Base-by-base conservation (phyloP, 2,888 invertebrate genomes). In the Epirrhoe alternata region DNA sequence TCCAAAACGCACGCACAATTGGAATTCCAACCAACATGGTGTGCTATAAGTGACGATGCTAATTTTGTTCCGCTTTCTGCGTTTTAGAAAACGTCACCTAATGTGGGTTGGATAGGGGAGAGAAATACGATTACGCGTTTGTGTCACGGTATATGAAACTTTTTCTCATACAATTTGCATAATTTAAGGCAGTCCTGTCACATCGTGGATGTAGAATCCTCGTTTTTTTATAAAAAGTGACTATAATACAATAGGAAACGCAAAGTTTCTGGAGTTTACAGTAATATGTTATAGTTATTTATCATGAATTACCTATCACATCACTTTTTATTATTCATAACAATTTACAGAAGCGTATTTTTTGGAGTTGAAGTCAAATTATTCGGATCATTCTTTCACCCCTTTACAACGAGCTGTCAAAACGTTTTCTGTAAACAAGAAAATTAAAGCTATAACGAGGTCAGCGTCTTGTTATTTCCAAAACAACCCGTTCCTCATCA, bases 401-500 rank as follows among this genome's bases (percentile, higher is more conserved):
- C 7, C 33, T 35, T 3, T 24, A 1, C 24, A 24, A 24, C 3
- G 35, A 10, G 35, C 35, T 35, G 8, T 42, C 12, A 12, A 42
- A 42, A 42, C 12, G 38, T 42, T 42, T 42, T 42, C 38, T 4
- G 38, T 42, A 42, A 42, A 42, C 47, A 47, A 47, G 14, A 47
- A 45, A 45, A 45, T 45, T 30, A 24, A 56, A 45, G 16, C 47
- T 47, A 24, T 6, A 16, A 47, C 33, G 49, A 64, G 50, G 35
- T 56, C 55, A 56, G 38, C 42, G 54, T 60, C 50, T 50, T 65
- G 33, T 24, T 52, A 52, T 45, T 49, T 65, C n/a, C 58, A 56
- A 64, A 61, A 63, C 54, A 66, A 66, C 50, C 50, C 50, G 10
- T 65, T 63, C 61, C 60, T 70, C 67, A 68, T 72, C 66, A 68